Evolutionary conservation across 2,888 invertebrate genomes (phyloP).

Genomic region (Metellina segmentata): DNA sequence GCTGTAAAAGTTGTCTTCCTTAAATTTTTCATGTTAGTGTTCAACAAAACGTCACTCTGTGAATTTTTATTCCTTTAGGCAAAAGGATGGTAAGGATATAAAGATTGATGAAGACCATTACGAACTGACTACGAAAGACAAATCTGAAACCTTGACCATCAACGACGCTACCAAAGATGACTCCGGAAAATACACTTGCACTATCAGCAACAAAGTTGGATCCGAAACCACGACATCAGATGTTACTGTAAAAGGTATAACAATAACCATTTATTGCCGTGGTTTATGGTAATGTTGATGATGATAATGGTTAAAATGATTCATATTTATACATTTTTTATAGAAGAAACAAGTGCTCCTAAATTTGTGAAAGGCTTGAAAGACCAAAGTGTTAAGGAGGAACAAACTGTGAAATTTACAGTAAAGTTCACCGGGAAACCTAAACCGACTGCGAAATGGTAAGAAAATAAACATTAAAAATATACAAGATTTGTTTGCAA

Average conservation of each 20-base stretch:
- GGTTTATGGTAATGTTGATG: background rate
- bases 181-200: conserved; percentile 90
- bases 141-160: conserved; percentile 84
- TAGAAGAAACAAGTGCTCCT: conserved; percentile 84
- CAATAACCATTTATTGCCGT: background rate
- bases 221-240: conserved; percentile 61
- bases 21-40: no score
- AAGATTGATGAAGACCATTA: conserved; percentile 71
- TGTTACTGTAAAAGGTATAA: conserved; percentile 80
- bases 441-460: conserved; percentile 93
- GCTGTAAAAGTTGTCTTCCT: no score
- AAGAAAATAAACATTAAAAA: conserved; percentile 12
- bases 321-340: conserved; percentile 80
- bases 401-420: conserved; percentile 90
- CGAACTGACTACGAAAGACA: conserved; percentile 52
- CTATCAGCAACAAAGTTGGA: conserved; percentile 82
- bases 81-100: conserved; percentile 86
- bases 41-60: no score
- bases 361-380: conserved; percentile 87
- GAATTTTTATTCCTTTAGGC: conserved; percentile 83
- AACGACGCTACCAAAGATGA: conserved; percentile 87
- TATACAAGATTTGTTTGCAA: background rate
- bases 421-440: conserved; percentile 94
- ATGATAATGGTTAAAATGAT: background rate
- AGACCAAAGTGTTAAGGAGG: conserved; percentile 89